These are phyloP conservation scores for Osedax frankpressi DNA, from an alignment of 2,888 invertebrate genomes.

Conservation along the genomic window DNA sequence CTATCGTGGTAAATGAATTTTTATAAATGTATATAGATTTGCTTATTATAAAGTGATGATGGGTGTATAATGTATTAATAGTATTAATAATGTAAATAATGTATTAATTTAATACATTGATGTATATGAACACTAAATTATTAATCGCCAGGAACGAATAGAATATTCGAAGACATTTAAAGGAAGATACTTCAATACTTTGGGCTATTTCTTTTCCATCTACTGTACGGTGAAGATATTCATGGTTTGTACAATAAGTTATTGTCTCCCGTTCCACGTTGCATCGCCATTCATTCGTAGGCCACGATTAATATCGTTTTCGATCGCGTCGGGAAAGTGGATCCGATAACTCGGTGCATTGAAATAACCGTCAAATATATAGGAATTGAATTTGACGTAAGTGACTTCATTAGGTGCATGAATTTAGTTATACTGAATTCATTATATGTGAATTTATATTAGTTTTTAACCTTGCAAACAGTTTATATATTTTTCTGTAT, in stretches of 20 bases:
- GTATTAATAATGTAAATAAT: too few species aligned
- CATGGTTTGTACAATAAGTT: constrained; percentile 60
- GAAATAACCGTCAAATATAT: constrained; percentile 94
- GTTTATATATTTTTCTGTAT: too few species aligned
- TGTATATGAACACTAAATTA: not conserved
- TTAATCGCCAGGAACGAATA: constrained; percentile 53
- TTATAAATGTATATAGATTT: too few species aligned
- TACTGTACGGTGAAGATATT: constrained; percentile 99
- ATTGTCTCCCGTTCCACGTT: not conserved
- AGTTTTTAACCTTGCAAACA: too few species aligned
- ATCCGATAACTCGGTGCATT: constrained; percentile 87
- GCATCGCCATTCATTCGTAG: constrained; percentile 50
- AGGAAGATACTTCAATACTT: constrained; percentile 92
- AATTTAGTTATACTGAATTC: too few species aligned
- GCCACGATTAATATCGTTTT: constrained; percentile 96
- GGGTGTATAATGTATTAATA: too few species aligned
- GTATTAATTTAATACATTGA: not conserved
- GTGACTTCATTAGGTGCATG: constrained; percentile 25
- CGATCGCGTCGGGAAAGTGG: constrained; percentile 93
- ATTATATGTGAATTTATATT: too few species aligned
- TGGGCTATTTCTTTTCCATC: constrained; percentile 93
- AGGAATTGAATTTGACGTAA: constrained; percentile 75
- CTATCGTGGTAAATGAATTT: too few species aligned
- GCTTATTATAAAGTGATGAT: too few species aligned
- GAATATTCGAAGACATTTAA: constrained; percentile 84